Percentiles rank a stretch among this genome's conserved stretches.
phyloP scores from a whole-genome alignment of 2,888 invertebrate genomes.

The Teinopalpus imperialis region DNA sequence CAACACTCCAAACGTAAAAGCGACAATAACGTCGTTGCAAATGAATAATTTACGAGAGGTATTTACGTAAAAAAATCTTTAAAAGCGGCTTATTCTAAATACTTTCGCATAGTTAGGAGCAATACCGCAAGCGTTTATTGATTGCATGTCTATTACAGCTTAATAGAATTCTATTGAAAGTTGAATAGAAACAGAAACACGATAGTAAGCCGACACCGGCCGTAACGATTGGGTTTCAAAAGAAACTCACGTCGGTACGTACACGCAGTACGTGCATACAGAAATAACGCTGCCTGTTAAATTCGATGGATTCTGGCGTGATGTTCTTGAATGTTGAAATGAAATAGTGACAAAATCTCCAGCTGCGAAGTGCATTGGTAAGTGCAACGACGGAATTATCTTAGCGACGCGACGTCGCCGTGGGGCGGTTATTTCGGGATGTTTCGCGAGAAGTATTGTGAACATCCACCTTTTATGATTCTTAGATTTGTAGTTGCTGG shows the following conservation, averaged over 20 bases:
- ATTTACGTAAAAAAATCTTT: slow-evolving; percentile 1
- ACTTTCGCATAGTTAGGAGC: slow-evolving; percentile 16
- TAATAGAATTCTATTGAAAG: slow-evolving; percentile 54
- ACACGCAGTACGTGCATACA: slow-evolving; percentile 45
- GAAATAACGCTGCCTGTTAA: slow-evolving; percentile 54
- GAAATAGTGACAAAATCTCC: slow-evolving; percentile 63
- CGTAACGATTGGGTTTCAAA: slow-evolving; percentile 63
- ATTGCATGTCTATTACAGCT: slow-evolving; percentile 35
- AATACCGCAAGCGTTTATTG: slow-evolving; percentile 21
- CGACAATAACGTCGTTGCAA: slow-evolving; percentile 21
- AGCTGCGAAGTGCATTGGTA: slow-evolving; percentile 70
- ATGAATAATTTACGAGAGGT: slow-evolving; percentile 26
- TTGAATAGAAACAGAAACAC: slow-evolving; percentile 55
- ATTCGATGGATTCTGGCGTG: slow-evolving; percentile 45
- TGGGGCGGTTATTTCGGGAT: slow-evolving; percentile 70
- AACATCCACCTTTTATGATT: slow-evolving; percentile 37
- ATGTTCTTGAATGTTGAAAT: slow-evolving; percentile 39
- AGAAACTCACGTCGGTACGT: slow-evolving; percentile 62
- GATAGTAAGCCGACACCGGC: slow-evolving; percentile 56
- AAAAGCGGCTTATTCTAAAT: slow-evolving; percentile 1
- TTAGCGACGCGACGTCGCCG: slow-evolving; percentile 49
- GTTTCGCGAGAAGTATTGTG: slow-evolving; percentile 67
- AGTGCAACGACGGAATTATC: slow-evolving; percentile 71
- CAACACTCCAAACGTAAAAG: slow-evolving; percentile 22
- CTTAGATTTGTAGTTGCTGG: not conserved